A percentile compares a stretch with the other conserved stretches of the same genome.
Conservation (phyloP, 2,113 vertebrate species). For the Malurus cyaneus region DNA sequence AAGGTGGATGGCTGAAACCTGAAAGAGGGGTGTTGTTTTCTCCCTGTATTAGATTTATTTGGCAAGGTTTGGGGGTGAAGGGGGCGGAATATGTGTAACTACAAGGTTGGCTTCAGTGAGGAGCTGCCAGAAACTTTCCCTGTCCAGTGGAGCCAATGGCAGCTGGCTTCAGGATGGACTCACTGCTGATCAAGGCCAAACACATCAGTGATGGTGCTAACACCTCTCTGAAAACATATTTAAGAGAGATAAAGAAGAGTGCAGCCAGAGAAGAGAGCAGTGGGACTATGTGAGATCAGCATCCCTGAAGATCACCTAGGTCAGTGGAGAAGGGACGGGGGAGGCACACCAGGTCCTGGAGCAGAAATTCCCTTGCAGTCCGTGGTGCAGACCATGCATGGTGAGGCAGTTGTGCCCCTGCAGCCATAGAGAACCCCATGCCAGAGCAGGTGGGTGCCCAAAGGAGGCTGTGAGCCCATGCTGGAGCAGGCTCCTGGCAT, state of each 20-base stretch:
- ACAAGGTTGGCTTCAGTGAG: neutral
- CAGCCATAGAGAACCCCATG: neutral
- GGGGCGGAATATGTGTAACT: neutral
- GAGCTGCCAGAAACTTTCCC: neutral
- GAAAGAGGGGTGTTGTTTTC: neutral
- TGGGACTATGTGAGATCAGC: neutral
- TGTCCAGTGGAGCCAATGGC: neutral
- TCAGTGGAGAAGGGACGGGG: neutral
- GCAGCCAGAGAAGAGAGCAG: neutral
- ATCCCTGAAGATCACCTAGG: neutral
- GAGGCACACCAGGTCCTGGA: neutral
- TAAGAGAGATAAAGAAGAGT: neutral
- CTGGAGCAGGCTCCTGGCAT: neutral
- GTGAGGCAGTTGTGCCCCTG: neutral
- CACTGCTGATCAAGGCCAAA: neutral
- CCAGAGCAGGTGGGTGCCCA: neutral
- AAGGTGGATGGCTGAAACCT: neutral
- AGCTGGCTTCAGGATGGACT: neutral
- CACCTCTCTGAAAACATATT: neutral
- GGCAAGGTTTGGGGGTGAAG: neutral
- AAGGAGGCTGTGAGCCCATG: neutral
- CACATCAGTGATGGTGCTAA: neutral
- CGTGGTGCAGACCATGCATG: accelerated
- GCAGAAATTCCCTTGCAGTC: neutral
- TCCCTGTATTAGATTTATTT: neutral